A percentile compares a stretch with the other conserved stretches of the same genome.
Evolutionary conservation across 2,888 invertebrate genomes (phyloP).

Genomic region (Magallana nippona): DNA sequence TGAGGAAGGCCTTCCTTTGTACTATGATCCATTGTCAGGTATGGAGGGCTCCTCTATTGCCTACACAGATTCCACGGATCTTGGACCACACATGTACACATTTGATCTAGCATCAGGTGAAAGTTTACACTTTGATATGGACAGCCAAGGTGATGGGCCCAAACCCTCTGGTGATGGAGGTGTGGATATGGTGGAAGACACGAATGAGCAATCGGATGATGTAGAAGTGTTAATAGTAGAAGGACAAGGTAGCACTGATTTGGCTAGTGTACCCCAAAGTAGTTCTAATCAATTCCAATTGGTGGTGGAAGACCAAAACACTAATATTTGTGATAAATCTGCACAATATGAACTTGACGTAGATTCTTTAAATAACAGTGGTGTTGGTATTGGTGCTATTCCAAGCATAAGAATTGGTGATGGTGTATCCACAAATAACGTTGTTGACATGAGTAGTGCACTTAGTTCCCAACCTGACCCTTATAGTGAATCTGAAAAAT

Average conservation of each 20-base stretch:
- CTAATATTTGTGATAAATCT: conserved; percentile 13
- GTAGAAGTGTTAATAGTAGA: conserved; percentile 46
- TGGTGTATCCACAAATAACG: conserved; percentile 13
- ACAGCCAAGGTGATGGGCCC: conserved; percentile 17
- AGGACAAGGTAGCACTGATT: conserved; percentile 35
- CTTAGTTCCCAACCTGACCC: conserved; percentile 16
- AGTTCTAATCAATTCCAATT: conserved; percentile 40
- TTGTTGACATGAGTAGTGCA: conserved; percentile 22
- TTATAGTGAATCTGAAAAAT: conserved; percentile 19
- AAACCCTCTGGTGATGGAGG: conserved; percentile 33
- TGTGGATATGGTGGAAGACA: conserved; percentile 14
- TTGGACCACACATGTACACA: conserved; percentile 41
- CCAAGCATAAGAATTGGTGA: conserved; percentile 24
- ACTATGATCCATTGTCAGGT: conserved; percentile 40
- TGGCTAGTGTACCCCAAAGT: conserved; percentile 35
- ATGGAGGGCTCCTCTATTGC: conserved; percentile 37
- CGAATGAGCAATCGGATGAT: conserved; percentile 46
- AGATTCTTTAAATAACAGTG: conserved; percentile 4
- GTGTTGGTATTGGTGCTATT: conserved; percentile 2
- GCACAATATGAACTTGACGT: conserved; percentile 20
- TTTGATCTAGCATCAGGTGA: conserved; percentile 44
- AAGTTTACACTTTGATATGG: conserved; percentile 43
- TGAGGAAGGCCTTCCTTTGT: conserved; percentile 41
- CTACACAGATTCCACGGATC: conserved; percentile 39
- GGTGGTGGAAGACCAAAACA: conserved; percentile 46